Evolutionary conservation across 2,113 vertebrate species (phyloP).

Genomic region (Suncus etruscus): DNA sequence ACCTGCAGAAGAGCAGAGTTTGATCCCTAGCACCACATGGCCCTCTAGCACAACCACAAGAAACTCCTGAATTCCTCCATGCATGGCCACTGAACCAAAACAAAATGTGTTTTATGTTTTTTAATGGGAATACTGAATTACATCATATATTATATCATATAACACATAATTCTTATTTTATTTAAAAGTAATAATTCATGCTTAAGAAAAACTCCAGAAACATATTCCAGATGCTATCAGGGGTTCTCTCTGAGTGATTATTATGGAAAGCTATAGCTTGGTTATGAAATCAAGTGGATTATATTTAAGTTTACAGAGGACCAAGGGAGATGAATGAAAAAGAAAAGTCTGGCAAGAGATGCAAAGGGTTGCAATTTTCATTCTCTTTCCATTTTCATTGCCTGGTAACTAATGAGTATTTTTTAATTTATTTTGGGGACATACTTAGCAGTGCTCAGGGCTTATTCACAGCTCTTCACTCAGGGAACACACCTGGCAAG

Average conservation of each 20-base stretch:
- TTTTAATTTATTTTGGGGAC: no score
- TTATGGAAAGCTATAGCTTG: neutral
- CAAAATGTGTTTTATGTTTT: neutral
- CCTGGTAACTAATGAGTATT: neutral
- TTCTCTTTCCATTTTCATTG: neutral
- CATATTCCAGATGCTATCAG: neutral
- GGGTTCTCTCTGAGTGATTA: neutral
- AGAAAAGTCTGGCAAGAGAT: neutral
- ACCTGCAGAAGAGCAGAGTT: no score
- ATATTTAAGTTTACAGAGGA: neutral
- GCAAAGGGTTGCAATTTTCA: neutral
- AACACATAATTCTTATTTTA: neutral
- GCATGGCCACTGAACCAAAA: no score
- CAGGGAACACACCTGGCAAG: no score
- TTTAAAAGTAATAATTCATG: constrained; percentile 24
- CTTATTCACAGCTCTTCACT: no score
- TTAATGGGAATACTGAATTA: neutral
- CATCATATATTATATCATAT: neutral
- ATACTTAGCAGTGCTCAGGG: no score
- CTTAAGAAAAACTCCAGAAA: neutral
- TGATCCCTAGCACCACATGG: no score
- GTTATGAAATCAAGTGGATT: neutral
- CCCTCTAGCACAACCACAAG: no score
- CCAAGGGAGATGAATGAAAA: neutral
- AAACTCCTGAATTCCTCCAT: no score